Base-by-base conservation (phyloP, 1,140 invertebrate species). In the Drosophila serrata region DNA sequence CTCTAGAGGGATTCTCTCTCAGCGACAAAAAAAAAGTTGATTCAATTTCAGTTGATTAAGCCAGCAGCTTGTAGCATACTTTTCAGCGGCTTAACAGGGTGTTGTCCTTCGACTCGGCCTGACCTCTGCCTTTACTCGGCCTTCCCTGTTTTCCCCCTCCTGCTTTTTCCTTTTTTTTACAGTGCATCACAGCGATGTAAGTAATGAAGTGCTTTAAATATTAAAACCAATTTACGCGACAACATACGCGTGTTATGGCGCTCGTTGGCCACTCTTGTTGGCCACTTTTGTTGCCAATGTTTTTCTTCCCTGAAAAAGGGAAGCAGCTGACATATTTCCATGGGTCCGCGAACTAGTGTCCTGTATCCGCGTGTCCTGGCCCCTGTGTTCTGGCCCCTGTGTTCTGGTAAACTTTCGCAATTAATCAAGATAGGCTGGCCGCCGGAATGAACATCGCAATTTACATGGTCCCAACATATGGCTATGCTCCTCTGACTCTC, bases 141-240 rank as follows among this genome's bases (percentile, higher is more conserved):
- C n/a, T n/a, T n/a, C n/a, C n/a, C n/a, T n/a, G n/a, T n/a, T n/a
- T n/a, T n/a, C n/a, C 9, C 17, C n/a, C 12, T 48, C 29, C 29
- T 31, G 39, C 24, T 40, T 13, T 39, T 7, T 24, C 9, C 6
- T 9, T 11, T 12, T 13, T 19, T 57, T 27, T 6, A 15, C 27
- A 40, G 37, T 55, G 43, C 49, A 45, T 42, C 56, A 37, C 31
- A 11, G 55, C 6, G 45, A 17, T 55, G 69, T 63, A 77, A 85
- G 85, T 85, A 90, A 90, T 90, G 85, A 84, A 90, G 75, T 90
- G 85, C 75, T 79, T 90, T 85, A 90, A 90, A 90, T 90, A 90
- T 90, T 90, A 90, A 90, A 90, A 90, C 85, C 85, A 90, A 90
- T 90, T 90, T 90, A 85, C 85, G 86, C 59, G 86, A 90, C 81